phyloP scores from a whole-genome alignment of 1,140 invertebrate genomes.

The Pinna nobilis region DNA sequence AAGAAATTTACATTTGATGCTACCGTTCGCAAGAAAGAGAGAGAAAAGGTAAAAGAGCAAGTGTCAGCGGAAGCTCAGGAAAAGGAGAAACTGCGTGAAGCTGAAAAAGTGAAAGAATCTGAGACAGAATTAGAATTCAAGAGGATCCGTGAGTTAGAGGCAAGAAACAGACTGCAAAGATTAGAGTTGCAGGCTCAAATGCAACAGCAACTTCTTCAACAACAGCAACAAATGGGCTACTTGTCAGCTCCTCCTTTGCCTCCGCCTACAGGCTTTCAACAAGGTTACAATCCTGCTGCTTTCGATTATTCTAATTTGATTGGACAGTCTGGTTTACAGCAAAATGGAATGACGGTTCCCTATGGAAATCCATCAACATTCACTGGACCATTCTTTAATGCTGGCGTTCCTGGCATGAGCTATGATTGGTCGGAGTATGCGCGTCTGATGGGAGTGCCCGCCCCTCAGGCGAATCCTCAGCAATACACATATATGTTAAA shows the following conservation, averaged over 20 bases:
- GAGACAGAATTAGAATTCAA: slow-evolving; percentile 58
- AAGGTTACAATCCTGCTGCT: slow-evolving; percentile 32
- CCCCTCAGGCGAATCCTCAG: slow-evolving; percentile 27
- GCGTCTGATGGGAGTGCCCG: slow-evolving; percentile 53
- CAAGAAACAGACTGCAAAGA: slow-evolving; percentile 55
- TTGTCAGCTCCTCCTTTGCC: slow-evolving; percentile 42
- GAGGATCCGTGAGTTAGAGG: slow-evolving; percentile 52
- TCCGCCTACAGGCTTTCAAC: slow-evolving; percentile 42
- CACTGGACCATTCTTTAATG: slow-evolving; percentile 28
- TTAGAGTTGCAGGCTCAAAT: slow-evolving; percentile 49
- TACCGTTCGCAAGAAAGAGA: slow-evolving; percentile 43
- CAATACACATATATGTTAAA: slow-evolving; percentile 52
- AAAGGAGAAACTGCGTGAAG: slow-evolving; percentile 55
- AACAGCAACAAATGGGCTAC: slow-evolving; percentile 32
- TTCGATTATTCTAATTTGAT: slow-evolving; percentile 32
- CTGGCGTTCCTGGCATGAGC: slow-evolving; percentile 42
- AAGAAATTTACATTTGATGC: slow-evolving; percentile 56
- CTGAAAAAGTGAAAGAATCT: slow-evolving; percentile 49
- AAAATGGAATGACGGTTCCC: not conserved
- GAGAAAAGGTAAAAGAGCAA: slow-evolving; percentile 27
- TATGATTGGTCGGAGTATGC: slow-evolving; percentile 60
- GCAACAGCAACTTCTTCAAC: slow-evolving; percentile 42
- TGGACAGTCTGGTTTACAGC: slow-evolving; percentile 10
- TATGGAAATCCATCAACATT: slow-evolving; percentile 11
- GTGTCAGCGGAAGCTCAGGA: slow-evolving; percentile 41